Base-by-base conservation (phyloP, 2,113 vertebrate genomes). In the human region DNA sequence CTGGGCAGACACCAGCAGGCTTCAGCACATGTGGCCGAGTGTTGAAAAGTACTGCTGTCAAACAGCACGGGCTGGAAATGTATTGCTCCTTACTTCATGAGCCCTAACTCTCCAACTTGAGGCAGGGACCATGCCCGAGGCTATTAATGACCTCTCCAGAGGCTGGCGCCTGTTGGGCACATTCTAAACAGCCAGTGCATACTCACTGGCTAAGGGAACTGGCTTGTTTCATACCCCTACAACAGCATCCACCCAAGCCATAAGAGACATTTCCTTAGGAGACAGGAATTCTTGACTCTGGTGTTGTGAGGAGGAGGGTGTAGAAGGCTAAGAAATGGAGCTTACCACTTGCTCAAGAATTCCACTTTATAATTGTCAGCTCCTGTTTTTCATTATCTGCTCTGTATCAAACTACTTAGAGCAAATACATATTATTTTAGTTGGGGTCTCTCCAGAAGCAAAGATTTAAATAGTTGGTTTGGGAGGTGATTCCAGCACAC, bases 351-450 rank as follows among this genome's bases (percentile, higher is more conserved):
- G 23, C 68, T 50, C 55, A 83, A 57, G 13, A 66, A 82, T 52
- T 86, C 22, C 13, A 9, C 4, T 0, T 50, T 13, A 6, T 1
- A 48, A 35, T 22, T 40, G 1, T 40, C 17, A 52, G 43, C 35
- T 52, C 2, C 50, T 68, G 52, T 82, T 91, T 40, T 73, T 80
- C 23, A 57, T 81, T 57, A 27, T 20, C 22, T 43, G 10, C 25
- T 79, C 45, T 73, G 4, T 64, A 25, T 40, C 8, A 83, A 93
- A 48, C 13, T 38, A 20, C n/a, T 64, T 43, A 52, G 23, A 82
- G 4, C 25, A 84, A 84, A 68, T 8, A 35, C 1, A 13, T 79
- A 35, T 18, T 23, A 45, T 59, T 8, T 92, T 66, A 61, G 38
- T 18, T n/a, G 50, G 48, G 25, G 16, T 94, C 9, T 78, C 72